Conservation (phyloP, 1,140 invertebrate genomes). For the Drosophila pandora region DNA sequence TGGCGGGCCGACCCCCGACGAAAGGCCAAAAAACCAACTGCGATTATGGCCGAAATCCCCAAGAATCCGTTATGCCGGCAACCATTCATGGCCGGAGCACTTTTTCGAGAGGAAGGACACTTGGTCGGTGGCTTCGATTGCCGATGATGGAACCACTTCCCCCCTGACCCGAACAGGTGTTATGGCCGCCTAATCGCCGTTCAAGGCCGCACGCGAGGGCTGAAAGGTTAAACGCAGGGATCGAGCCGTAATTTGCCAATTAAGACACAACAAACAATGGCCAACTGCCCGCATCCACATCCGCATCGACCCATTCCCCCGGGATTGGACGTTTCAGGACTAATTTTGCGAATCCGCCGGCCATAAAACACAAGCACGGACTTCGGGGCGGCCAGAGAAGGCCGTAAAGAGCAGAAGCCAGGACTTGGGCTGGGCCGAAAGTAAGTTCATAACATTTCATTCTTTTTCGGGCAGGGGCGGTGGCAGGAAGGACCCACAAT, state of each 20-base stretch:
- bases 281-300: background rate
- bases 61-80: background rate
- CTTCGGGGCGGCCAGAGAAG: background rate
- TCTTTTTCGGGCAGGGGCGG: constrained; percentile 20
- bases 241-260: constrained; percentile 34
- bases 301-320: background rate
- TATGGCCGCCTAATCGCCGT: background rate
- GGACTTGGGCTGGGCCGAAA: background rate
- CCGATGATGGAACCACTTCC: too few species aligned
- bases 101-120: too few species aligned
- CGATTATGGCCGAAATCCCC: constrained; percentile 23
- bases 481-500: constrained; percentile 42
- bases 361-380: constrained; percentile 43
- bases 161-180: too few species aligned
- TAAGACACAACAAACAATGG: constrained; percentile 28
- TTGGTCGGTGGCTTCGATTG: too few species aligned
- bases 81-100: background rate
- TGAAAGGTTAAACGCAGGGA: constrained; percentile 14
- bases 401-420: constrained; percentile 23
- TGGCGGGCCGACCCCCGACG: constrained; percentile 4
- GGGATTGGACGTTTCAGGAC: constrained; percentile 44
- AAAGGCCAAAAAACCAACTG: constrained; percentile 31
- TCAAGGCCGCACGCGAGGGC: background rate
- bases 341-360: constrained; percentile 59
- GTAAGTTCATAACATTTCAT: constrained; percentile 38